Conservation (phyloP, 2,797 vertebrate species). For the Argentina silus region DNA sequence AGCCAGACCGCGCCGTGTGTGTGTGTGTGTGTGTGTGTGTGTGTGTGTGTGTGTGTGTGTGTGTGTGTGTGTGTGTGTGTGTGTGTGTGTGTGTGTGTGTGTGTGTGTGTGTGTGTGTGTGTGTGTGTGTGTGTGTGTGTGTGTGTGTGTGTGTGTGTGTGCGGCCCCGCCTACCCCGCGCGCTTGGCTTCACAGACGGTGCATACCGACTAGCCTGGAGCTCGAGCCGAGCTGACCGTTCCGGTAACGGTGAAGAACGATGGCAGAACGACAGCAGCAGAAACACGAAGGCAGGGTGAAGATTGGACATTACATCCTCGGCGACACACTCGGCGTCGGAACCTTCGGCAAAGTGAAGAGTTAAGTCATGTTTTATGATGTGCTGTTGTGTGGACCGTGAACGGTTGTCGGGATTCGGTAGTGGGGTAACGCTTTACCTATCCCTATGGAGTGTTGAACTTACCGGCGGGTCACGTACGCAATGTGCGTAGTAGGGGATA, state of each 20-base stretch:
- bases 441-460: slow-evolving; percentile 52
- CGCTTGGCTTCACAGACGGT: slow-evolving; percentile 31
- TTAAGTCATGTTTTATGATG: slow-evolving; percentile 81
- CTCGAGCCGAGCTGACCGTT: slow-evolving; percentile 20
- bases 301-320: slow-evolving; percentile 95
- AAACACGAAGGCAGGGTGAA: slow-evolving; percentile 95
- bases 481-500: slow-evolving; percentile 50
- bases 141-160: background rate
- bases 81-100: background rate
- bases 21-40: no score
- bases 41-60: no score
- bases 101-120: background rate
- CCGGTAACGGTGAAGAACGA: slow-evolving; percentile 69
- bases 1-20: no score
- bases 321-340: slow-evolving; percentile 96
- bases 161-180: background rate
- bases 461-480: slow-evolving; percentile 46
- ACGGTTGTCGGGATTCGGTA: slow-evolving; percentile 30
- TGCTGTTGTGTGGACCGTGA: slow-evolving; percentile 11
- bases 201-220: slow-evolving; percentile 47
- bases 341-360: slow-evolving; percentile 99
- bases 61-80: no score
- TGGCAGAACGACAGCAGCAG: slow-evolving; percentile 92
- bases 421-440: slow-evolving; percentile 17
- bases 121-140: background rate